phyloP scores from a whole-genome alignment of 30 jellyfish, hydroid and myxozoan species.

The Phacellophora camtschatica region DNA sequence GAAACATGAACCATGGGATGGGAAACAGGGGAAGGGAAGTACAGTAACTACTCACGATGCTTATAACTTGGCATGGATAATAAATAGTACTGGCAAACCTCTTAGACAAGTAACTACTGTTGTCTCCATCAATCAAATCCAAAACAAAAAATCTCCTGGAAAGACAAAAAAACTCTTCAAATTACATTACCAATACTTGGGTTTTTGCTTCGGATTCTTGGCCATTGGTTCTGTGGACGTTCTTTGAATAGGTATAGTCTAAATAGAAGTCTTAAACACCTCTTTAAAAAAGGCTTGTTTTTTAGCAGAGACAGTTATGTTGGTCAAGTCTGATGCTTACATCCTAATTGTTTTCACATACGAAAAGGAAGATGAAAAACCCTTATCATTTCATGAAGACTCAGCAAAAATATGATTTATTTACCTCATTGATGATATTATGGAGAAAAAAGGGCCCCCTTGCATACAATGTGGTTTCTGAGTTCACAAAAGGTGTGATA shows the following conservation, averaged over 20 bases:
- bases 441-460: constrained; percentile 4
- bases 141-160: background rate
- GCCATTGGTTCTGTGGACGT: constrained; percentile 4
- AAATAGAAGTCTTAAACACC: constrained; percentile 1
- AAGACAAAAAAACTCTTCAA: background rate
- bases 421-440: constrained; percentile 15
- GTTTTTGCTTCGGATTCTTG: constrained; percentile 28
- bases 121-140: constrained; percentile 12
- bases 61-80: constrained; percentile 27
- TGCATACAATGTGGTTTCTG: constrained; percentile 6
- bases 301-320: constrained; percentile 3
- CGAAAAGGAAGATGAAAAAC: background rate
- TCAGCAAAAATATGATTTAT: constrained; percentile 5
- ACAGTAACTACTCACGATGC: background rate
- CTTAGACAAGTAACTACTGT: constrained; percentile 1
- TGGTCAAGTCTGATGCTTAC: constrained; percentile 11
- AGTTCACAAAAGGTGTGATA: constrained; percentile 43
- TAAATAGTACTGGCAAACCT: constrained; percentile 14
- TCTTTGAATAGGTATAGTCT: constrained; percentile 1
- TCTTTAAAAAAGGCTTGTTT: background rate
- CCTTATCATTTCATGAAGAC: background rate
- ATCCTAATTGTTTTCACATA: background rate
- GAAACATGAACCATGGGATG: constrained; percentile 1
- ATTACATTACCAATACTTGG: background rate
- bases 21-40: constrained; percentile 2